phyloP scores from a whole-genome alignment of 2,888 invertebrate genomes.

The Diadegma fenestrale region DNA sequence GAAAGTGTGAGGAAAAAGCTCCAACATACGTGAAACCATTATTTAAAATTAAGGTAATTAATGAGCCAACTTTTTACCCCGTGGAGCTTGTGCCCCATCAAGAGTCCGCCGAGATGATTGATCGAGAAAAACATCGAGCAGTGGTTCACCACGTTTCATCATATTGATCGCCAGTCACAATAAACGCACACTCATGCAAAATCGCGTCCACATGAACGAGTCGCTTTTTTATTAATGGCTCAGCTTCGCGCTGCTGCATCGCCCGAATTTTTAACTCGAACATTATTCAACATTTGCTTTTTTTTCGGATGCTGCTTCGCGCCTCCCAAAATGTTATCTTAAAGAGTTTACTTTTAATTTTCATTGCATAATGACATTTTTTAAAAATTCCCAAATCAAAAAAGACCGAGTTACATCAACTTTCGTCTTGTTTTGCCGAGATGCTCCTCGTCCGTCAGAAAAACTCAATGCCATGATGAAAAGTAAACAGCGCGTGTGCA shows the following conservation, averaged over 20 bases:
- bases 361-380: neutral
- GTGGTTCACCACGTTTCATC: constrained; percentile 38
- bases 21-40: constrained; percentile 47
- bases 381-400: neutral
- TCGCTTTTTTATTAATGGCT: neutral
- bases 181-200: neutral
- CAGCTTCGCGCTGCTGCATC: neutral
- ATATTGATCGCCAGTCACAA: constrained; percentile 46
- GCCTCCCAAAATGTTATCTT: neutral
- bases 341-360: neutral
- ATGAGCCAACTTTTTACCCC: constrained; percentile 48
- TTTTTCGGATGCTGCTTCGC: neutral
- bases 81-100: neutral
- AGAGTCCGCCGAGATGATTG: constrained; percentile 39
- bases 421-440: constrained; percentile 24
- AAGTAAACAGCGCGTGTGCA: neutral
- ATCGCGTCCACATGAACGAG: neutral
- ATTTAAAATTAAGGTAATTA: constrained; percentile 66
- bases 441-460: neutral
- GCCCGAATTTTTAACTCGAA: neutral
- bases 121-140: constrained; percentile 52
- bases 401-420: constrained; percentile 2
- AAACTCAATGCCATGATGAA: neutral
- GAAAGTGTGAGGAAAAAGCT: constrained; percentile 1
- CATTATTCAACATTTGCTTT: neutral